These are phyloP conservation scores for Drosophila ironensis DNA, from an alignment of 1,140 invertebrate genomes.

Conservation along the genomic window DNA sequence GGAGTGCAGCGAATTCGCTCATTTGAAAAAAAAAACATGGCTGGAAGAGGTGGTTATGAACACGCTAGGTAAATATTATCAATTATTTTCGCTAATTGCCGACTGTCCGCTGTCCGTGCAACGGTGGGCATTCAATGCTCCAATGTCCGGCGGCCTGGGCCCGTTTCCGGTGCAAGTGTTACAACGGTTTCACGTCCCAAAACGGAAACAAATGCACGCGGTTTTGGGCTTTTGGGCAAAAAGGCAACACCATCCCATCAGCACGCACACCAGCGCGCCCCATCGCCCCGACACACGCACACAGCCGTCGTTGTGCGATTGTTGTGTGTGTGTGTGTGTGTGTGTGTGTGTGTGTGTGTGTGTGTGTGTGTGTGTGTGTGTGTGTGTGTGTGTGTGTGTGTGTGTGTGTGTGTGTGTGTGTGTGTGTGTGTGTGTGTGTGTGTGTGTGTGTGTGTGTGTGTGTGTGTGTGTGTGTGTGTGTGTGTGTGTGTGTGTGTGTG, in stretches of 20 bases:
- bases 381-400: conserved; percentile 48
- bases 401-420: neutral
- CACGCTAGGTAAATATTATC: conserved; percentile 82
- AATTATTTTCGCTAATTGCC: conserved; percentile 60
- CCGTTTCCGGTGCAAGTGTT: too few species aligned
- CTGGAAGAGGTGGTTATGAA: conserved; percentile 82
- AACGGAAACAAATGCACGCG: conserved; percentile 69
- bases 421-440: conserved; percentile 41
- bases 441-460: conserved; percentile 36
- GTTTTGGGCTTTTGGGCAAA: conserved; percentile 75
- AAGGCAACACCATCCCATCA: conserved; percentile 45
- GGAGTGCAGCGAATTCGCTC: conserved; percentile 79
- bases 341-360: neutral
- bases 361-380: conserved; percentile 20
- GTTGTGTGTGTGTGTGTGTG: conserved; percentile 16
- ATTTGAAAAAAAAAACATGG: conserved; percentile 82
- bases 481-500: neutral
- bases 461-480: conserved; percentile 7
- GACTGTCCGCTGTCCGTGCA: too few species aligned
- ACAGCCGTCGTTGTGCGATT: conserved; percentile 39
- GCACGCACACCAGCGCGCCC: conserved; percentile 6
- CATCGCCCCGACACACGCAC: conserved; percentile 37
- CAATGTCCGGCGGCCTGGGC: too few species aligned
- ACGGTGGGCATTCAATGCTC: too few species aligned
- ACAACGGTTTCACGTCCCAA: conserved; percentile 20